phyloP scores from a whole-genome alignment of 2,113 vertebrate genomes.

The Ophthalmolycus amberensis region DNA sequence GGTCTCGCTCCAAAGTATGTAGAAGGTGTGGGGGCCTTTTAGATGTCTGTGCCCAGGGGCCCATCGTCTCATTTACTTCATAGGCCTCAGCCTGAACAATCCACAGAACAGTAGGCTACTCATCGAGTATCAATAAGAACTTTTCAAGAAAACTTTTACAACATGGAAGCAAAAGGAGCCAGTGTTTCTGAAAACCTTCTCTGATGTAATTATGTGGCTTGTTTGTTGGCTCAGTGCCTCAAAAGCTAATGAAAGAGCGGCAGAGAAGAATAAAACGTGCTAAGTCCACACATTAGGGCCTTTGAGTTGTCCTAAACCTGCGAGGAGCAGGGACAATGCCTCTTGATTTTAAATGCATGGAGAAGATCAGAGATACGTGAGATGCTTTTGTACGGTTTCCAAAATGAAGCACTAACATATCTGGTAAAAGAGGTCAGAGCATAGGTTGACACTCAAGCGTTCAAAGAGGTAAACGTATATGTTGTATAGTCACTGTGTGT shows the following conservation, averaged over 20 bases:
- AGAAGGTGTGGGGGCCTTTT: background rate
- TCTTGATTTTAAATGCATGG: constrained; percentile 42
- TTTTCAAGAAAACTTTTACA: constrained; percentile 52
- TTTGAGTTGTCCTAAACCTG: constrained; percentile 15
- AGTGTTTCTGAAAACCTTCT: constrained; percentile 42
- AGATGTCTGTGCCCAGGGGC: background rate
- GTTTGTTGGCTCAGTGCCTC: constrained; percentile 48
- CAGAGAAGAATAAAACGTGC: constrained; percentile 39
- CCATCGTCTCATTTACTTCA: constrained; percentile 27
- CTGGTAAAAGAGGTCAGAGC: constrained; percentile 51
- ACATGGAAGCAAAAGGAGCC: constrained; percentile 53
- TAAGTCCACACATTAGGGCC: constrained; percentile 38
- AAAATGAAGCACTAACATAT: constrained; percentile 16
- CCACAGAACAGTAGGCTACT: constrained; percentile 2
- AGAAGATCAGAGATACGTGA: constrained; percentile 42
- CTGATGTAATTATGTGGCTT: constrained; percentile 61
- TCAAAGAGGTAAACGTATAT: background rate
- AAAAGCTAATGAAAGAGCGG: constrained; percentile 62
- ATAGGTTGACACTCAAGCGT: background rate
- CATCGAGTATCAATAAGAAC: constrained; percentile 51
- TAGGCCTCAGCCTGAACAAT: constrained; percentile 20
- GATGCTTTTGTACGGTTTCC: constrained; percentile 51
- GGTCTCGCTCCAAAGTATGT: background rate
- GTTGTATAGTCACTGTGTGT: background rate
- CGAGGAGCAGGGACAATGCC: constrained; percentile 34